Conservation (phyloP, 2,113 vertebrate species). For the Centropus unirufus region DNA sequence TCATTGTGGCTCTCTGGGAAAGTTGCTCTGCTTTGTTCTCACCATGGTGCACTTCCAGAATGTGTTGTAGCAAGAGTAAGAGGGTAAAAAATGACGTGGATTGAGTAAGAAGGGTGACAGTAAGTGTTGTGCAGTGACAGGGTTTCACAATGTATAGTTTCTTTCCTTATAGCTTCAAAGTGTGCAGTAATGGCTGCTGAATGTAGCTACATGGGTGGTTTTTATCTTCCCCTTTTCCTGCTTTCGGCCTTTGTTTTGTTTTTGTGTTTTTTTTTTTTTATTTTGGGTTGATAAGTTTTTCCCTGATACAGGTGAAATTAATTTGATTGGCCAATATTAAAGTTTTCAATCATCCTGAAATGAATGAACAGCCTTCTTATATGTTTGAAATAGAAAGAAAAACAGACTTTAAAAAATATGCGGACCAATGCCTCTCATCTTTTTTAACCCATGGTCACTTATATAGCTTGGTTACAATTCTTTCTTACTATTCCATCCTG, state of each 20-base stretch:
- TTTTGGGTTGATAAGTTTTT: background rate
- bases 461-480: background rate
- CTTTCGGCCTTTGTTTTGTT: background rate
- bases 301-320: background rate
- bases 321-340: background rate
- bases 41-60: background rate
- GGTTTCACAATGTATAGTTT: background rate
- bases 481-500: background rate
- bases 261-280: too few species aligned
- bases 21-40: rapidly evolving
- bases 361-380: background rate
- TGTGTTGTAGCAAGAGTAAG: background rate
- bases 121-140: background rate
- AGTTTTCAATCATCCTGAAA: background rate
- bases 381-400: background rate
- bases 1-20: background rate
- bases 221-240: background rate
- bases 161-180: background rate
- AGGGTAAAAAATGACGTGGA: background rate
- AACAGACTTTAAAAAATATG: background rate
- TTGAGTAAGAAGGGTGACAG: background rate
- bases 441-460: background rate
- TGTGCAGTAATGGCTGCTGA: background rate
- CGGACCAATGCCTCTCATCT: background rate
- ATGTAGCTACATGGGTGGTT: background rate